Conservation (phyloP, 2,888 invertebrate genomes). For the Tipula helvola region DNA sequence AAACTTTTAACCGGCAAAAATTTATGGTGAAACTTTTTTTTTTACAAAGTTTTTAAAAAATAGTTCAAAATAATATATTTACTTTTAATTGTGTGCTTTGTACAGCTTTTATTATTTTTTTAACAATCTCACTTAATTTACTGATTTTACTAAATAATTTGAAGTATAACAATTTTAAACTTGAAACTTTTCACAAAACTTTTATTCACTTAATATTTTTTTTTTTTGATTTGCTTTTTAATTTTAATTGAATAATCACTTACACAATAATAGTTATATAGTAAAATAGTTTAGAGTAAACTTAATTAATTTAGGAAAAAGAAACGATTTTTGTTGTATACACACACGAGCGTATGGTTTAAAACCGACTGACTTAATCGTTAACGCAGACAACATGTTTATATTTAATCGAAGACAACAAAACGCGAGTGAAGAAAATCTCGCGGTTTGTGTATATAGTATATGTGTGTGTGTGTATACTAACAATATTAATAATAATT, state of each 20-base stretch:
- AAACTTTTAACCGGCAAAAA: not conserved
- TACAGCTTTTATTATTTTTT: not conserved
- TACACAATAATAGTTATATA: not conserved
- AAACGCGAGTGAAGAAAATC: not conserved
- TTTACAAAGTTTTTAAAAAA: not conserved
- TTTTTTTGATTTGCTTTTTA: no score
- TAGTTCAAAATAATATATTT: not conserved
- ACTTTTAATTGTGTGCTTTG: not conserved
- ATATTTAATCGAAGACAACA: not conserved
- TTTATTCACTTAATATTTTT: not conserved
- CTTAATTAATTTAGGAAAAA: not conserved
- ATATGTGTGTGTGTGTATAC: not conserved
- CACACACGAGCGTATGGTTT: not conserved
- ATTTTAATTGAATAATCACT: not conserved
- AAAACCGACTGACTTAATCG: not conserved
- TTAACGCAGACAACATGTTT: not conserved
- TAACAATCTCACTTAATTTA: not conserved
- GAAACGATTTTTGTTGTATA: not conserved
- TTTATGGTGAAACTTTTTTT: not conserved
- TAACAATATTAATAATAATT: not conserved
- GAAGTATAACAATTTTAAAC: not conserved
- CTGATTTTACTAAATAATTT: not conserved
- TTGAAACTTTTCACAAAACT: not conserved
- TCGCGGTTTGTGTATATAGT: not conserved
- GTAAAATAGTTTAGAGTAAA: not conserved